These are phyloP conservation scores for Carcharodon carcharias DNA, from an alignment of 2,797 vertebrate species.

Conservation along the genomic window DNA sequence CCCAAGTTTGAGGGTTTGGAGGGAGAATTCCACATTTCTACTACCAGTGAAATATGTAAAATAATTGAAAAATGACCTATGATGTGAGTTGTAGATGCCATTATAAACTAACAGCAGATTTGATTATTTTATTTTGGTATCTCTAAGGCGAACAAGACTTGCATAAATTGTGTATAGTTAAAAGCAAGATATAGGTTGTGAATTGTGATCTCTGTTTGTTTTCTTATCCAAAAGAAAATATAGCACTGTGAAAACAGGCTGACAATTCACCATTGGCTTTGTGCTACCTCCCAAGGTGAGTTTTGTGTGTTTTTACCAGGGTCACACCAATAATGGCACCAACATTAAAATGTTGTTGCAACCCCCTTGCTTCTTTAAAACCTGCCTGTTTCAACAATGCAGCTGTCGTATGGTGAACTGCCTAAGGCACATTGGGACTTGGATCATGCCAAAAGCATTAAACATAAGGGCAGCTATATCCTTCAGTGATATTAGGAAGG, in stretches of 20 bases:
- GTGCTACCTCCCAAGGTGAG: background rate
- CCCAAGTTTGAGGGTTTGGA: background rate
- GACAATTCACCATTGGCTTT: background rate
- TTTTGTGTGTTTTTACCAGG: background rate
- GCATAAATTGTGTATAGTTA: background rate
- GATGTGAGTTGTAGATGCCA: background rate
- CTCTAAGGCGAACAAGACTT: background rate
- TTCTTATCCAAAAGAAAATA: background rate
- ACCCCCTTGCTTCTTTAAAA: background rate
- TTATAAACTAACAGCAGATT: background rate
- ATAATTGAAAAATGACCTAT: background rate
- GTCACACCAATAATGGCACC: background rate
- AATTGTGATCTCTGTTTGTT: background rate
- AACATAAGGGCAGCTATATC: background rate
- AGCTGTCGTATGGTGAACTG: background rate
- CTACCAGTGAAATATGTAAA: background rate
- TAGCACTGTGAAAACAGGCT: background rate
- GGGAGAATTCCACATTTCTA: background rate
- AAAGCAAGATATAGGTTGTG: background rate
- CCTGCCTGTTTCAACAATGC: background rate
- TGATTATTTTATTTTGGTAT: background rate
- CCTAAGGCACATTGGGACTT: background rate
- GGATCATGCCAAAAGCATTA: background rate
- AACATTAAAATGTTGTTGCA: background rate
- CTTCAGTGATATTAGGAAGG: background rate